A percentile compares a stretch with the other conserved stretches of the same genome.
phyloP scores from a whole-genome alignment of 2,113 vertebrate species.

The Plestiodon gilberti region DNA sequence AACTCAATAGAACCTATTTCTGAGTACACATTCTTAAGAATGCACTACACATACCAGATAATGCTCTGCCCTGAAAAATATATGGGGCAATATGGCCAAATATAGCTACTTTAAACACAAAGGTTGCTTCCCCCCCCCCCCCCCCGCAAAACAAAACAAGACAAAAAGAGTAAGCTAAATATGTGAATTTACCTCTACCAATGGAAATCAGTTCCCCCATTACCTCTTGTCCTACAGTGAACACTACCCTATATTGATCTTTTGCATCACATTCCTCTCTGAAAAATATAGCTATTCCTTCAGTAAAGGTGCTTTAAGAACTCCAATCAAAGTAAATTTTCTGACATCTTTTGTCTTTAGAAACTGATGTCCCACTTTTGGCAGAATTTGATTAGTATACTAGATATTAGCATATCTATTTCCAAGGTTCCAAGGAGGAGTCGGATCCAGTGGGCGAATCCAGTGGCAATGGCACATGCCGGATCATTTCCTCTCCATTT shows the following conservation, averaged over 20 bases:
- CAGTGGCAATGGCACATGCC: too few relatives aligned
- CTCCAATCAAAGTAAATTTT: background rate
- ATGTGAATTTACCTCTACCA: background rate
- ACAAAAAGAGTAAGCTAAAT: background rate
- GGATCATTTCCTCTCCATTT: too few relatives aligned
- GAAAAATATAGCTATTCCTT: slow-evolving; percentile 45
- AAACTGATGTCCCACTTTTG: background rate
- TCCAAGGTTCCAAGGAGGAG: background rate
- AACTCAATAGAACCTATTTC: too few relatives aligned
- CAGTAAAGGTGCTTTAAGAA: background rate
- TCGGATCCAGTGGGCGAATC: too few relatives aligned
- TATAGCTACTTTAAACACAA: background rate
- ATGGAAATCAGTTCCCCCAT: background rate
- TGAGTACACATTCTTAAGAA: too few relatives aligned
- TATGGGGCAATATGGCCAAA: too few relatives aligned
- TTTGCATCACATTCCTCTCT: slow-evolving; percentile 33
- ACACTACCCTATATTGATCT: background rate
- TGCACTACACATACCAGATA: background rate
- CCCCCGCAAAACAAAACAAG: background rate
- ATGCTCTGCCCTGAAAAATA: background rate
- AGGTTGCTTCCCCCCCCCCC: background rate
- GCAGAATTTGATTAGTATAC: background rate
- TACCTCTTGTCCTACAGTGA: slow-evolving; percentile 10
- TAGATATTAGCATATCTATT: background rate
- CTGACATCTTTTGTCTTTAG: background rate